Percentiles rank a stretch among this genome's conserved stretches.
Conservation (phyloP, 2,113 vertebrate species). For the Vombatus ursinus region DNA sequence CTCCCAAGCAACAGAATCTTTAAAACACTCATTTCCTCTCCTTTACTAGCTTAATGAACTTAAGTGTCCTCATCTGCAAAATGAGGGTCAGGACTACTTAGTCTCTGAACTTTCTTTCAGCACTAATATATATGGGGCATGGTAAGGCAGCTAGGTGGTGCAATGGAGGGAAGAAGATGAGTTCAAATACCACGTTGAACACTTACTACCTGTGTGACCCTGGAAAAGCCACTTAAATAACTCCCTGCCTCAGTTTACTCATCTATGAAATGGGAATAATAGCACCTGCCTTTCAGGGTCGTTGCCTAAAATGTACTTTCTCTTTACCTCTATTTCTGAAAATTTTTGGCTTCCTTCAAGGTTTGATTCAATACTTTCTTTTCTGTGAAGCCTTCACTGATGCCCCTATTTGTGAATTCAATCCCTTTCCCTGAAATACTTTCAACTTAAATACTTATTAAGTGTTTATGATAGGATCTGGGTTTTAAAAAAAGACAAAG, state of each 20-base stretch:
- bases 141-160: not conserved
- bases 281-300: not conserved
- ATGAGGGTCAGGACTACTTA: not conserved
- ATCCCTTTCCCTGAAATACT: not conserved
- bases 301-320: not conserved
- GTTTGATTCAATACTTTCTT: not conserved
- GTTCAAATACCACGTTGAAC: not conserved
- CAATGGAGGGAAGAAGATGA: not conserved
- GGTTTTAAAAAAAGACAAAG: not conserved
- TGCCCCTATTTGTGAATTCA: not conserved
- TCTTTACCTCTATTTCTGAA: not conserved
- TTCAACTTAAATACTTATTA: not conserved
- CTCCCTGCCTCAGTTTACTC: not conserved
- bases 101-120: not conserved
- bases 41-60: not conserved
- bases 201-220: not conserved
- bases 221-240: not conserved
- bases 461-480: not conserved
- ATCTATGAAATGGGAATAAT: not conserved
- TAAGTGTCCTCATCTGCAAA: not conserved
- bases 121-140: not conserved
- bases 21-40: not conserved
- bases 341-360: not conserved
- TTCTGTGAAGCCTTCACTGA: not conserved
- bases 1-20: not conserved